phyloP scores from a whole-genome alignment of 1,140 invertebrate species.

The Papilio aristodemus region DNA sequence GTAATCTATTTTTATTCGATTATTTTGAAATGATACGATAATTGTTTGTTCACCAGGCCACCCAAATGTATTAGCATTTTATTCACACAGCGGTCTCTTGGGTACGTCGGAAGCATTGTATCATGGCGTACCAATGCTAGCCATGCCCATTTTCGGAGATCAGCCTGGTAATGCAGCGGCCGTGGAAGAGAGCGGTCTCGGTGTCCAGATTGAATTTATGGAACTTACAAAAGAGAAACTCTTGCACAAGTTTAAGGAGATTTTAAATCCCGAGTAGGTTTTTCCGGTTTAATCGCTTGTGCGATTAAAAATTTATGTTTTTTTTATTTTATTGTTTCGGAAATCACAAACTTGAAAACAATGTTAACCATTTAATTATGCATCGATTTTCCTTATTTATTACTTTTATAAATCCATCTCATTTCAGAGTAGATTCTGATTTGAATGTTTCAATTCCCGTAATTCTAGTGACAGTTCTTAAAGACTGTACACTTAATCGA shows the following conservation, averaged over 20 bases:
- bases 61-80: slow-evolving; percentile 85
- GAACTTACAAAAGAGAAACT: slow-evolving; percentile 82
- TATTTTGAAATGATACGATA: not conserved
- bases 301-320: too few relatives aligned
- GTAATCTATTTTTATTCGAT: not conserved
- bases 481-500: not conserved
- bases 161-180: slow-evolving; percentile 83
- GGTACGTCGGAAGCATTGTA: slow-evolving; percentile 87
- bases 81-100: slow-evolving; percentile 87
- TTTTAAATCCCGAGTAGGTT: slow-evolving; percentile 82
- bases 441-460: not conserved
- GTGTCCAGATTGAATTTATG: slow-evolving; percentile 80
- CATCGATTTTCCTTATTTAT: not conserved
- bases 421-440: not conserved
- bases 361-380: not conserved
- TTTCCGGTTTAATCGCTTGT: not conserved
- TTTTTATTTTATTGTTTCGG: too few relatives aligned
- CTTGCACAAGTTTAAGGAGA: slow-evolving; percentile 76
- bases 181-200: slow-evolving; percentile 82
- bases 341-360: not conserved
- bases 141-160: slow-evolving; percentile 88
- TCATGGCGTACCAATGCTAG: slow-evolving; percentile 86
- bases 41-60: slow-evolving; percentile 79
- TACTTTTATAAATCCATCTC: too few relatives aligned
- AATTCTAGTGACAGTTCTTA: not conserved